Percentiles rank a stretch among this genome's conserved stretches.
Conservation (phyloP, 2,113 vertebrate species). For the Lepus timidus region DNA sequence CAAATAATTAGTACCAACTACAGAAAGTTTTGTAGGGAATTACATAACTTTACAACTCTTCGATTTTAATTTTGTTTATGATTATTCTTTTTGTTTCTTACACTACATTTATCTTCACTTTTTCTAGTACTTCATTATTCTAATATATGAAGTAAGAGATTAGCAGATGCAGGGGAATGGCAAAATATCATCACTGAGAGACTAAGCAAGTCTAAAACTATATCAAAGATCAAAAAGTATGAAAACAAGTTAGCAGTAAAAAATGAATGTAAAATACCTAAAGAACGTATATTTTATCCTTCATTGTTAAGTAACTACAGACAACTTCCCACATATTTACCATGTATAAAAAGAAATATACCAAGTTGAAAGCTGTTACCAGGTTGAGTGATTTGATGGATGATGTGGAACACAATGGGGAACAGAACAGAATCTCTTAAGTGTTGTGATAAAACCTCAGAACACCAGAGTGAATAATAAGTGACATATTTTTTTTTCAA, state of each 20-base stretch:
- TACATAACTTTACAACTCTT: neutral
- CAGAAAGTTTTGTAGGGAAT: neutral
- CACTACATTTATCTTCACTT: neutral
- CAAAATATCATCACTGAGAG: neutral
- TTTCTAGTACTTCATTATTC: neutral
- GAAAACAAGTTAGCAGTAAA: neutral
- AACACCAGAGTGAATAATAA: neutral
- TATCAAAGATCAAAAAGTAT: neutral
- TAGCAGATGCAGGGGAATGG: neutral
- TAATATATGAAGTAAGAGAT: neutral
- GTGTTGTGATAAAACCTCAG: neutral
- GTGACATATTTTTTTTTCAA: too few relatives aligned
- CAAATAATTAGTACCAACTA: neutral
- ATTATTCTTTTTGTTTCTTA: neutral
- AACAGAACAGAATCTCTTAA: neutral
- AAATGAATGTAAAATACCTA: neutral
- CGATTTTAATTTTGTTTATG: neutral
- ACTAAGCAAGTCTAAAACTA: neutral
- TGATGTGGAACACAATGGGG: neutral
- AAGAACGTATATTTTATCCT: neutral
- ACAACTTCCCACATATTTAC: neutral
- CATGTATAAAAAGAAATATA: neutral
- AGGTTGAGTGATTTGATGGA: neutral
- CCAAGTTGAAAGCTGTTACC: neutral
- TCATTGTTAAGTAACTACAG: neutral